Evolutionary conservation across 2,113 vertebrate genomes (phyloP).

Genomic region (Xyliphius kryptos): DNA sequence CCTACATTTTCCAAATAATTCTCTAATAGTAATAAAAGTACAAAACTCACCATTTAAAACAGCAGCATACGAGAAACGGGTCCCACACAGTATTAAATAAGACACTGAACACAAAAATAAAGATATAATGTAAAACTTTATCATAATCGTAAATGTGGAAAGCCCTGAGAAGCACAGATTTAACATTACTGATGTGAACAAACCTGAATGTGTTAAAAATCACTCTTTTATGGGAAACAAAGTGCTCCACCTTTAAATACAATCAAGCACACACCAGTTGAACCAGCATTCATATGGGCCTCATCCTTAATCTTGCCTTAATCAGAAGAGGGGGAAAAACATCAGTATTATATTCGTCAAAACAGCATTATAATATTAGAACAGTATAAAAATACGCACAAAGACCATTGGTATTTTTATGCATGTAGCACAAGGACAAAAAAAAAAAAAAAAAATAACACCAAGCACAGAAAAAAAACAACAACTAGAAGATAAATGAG

Average conservation of each 20-base stretch:
- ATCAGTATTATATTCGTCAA: not conserved
- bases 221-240: conserved; percentile 51
- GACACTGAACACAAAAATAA: conserved; percentile 38
- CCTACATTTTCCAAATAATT: too few relatives aligned
- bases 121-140: conserved; percentile 75
- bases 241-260: conserved; percentile 71
- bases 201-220: conserved; percentile 58
- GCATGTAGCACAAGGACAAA: not conserved
- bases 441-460: not conserved
- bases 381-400: too few relatives aligned
- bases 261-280: conserved; percentile 71
- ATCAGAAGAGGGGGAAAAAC: conserved; percentile 57
- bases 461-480: not conserved
- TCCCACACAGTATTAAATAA: conserved; percentile 2
- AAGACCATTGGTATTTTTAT: too few relatives aligned
- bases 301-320: conserved; percentile 55
- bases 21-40: too few relatives aligned
- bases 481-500: not conserved
- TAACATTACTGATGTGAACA: conserved; percentile 74
- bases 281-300: conserved; percentile 63
- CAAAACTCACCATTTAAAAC: too few relatives aligned
- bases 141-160: conserved; percentile 71
- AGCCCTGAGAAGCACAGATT: conserved; percentile 72
- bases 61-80: too few relatives aligned
- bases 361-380: not conserved